A percentile compares a stretch with the other conserved stretches of the same genome.
Conservation (phyloP, 2,113 vertebrate species). For the Eurypyga helias region DNA sequence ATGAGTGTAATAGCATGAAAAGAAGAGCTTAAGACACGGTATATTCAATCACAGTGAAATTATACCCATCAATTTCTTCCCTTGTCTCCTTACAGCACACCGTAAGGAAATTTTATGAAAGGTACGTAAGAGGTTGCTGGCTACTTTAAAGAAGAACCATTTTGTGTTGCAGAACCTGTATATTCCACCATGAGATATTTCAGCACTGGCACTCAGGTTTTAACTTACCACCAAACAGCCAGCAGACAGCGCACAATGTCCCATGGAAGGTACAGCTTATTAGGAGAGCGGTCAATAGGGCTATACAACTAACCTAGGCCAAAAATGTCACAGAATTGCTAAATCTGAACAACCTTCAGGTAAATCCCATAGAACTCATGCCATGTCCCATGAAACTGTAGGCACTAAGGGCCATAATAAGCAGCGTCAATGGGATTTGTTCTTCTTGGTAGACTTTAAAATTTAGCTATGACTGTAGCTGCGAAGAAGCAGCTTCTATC, state of each 20-base stretch:
- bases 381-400: neutral
- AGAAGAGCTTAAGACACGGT: neutral
- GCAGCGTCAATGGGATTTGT: neutral
- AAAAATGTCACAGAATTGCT: neutral
- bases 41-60: neutral
- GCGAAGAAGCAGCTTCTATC: neutral
- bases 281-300: neutral
- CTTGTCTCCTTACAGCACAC: neutral
- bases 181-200: neutral
- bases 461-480: neutral
- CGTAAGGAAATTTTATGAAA: neutral
- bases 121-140: accelerated
- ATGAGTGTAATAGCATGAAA: neutral
- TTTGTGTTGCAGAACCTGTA: neutral
- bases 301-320: neutral
- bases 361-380: neutral
- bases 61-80: neutral
- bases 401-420: neutral
- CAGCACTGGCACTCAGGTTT: neutral
- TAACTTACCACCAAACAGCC: accelerated
- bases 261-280: neutral
- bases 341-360: neutral
- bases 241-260: neutral
- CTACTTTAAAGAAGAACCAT: neutral
- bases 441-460: neutral